phyloP scores from a whole-genome alignment of 1,140 invertebrate genomes.

The Nixonia krombeini region DNA sequence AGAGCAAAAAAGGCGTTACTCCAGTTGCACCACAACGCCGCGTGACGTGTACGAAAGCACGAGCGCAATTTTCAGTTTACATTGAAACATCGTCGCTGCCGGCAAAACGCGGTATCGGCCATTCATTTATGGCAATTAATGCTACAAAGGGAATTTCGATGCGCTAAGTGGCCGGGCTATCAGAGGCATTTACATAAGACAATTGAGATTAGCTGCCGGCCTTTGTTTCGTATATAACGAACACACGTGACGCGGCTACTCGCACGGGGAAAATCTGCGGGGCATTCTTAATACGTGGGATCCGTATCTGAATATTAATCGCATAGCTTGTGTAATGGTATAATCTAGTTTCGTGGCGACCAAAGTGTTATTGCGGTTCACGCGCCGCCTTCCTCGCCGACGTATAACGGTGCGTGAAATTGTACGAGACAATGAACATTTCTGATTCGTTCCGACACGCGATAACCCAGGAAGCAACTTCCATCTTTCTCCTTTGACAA shows the following conservation, averaged over 20 bases:
- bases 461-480: too few relatives aligned
- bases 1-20: too few relatives aligned
- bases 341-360: constrained; percentile 17
- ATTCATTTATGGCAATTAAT: neutral
- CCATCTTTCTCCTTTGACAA: too few relatives aligned
- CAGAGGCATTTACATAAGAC: neutral
- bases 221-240: neutral
- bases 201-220: neutral
- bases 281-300: constrained; percentile 2
- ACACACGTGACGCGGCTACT: neutral
- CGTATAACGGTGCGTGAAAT: constrained; percentile 2
- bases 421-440: neutral
- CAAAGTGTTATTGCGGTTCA: neutral
- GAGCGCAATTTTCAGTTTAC: too few relatives aligned
- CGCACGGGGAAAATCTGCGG: neutral
- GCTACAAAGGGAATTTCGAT: neutral
- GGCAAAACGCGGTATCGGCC: neutral
- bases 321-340: constrained; percentile 38
- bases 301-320: constrained; percentile 8
- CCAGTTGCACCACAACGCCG: too few relatives aligned
- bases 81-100: too few relatives aligned
- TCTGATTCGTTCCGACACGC: too few relatives aligned
- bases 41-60: too few relatives aligned
- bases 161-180: neutral
- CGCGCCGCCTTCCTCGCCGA: neutral